Evolutionary conservation across 2,797 vertebrate species (phyloP).

Genomic region (Ceyx erithaca): DNA sequence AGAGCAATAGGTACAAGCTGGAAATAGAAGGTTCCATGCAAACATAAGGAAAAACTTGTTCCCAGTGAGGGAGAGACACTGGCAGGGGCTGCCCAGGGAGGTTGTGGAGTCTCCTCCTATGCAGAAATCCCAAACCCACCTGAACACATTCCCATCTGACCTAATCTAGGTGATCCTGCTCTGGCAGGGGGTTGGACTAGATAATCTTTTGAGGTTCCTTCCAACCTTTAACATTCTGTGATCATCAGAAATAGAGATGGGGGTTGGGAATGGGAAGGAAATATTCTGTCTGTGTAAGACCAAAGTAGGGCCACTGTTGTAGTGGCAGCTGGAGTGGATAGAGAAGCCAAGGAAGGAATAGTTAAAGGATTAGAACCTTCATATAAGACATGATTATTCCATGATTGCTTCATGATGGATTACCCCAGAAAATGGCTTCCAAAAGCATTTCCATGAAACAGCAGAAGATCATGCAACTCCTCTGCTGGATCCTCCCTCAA

Average conservation of each 20-base stretch:
- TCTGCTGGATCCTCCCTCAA: constrained; percentile 59
- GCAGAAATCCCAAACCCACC: no score
- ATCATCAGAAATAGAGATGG: background rate
- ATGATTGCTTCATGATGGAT: constrained; percentile 58
- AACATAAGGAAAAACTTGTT: no score
- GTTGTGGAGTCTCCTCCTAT: no score
- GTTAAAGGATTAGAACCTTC: background rate
- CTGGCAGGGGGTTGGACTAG: no score
- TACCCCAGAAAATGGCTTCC: constrained; percentile 47
- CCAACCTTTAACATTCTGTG: no score
- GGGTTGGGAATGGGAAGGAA: background rate
- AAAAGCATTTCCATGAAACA: constrained; percentile 50
- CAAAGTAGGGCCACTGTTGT: background rate
- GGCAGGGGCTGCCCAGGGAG: no score
- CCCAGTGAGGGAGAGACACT: no score
- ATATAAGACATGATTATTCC: background rate
- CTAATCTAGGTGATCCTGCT: no score
- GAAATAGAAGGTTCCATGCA: no score
- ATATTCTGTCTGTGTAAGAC: background rate
- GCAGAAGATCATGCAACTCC: constrained; percentile 56
- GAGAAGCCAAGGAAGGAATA: background rate
- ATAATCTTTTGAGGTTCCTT: no score
- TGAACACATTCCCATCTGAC: no score
- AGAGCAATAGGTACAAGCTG: no score
- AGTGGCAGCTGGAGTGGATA: background rate